Evolutionary conservation across 1,140 invertebrate genomes (phyloP), one percentile per base, ranked within the genome.

Genomic region (Ceratosolen fusciceps): DNA sequence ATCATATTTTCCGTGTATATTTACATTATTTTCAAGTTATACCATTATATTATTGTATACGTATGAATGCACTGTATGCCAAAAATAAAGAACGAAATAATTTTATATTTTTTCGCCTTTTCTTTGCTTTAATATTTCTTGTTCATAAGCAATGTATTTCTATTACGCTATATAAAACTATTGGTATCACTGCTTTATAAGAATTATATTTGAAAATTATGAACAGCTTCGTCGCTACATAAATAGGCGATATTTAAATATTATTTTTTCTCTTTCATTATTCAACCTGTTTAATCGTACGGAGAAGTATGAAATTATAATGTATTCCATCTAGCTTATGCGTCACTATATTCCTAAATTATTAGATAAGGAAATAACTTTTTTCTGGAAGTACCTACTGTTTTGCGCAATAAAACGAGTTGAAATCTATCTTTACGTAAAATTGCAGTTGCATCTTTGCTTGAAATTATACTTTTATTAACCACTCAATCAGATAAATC

Each of bases 11-110:
- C 80, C 83, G 80, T 83, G 72, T 43, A 70, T 85, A 85, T 85
- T 82, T 85, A 85, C 84, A 85, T 76, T 84, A 83, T 85, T 85
- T 83, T 83, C 84, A 84, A 83, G 79, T 82, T 74, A 80, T 73
- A 77, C 80, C 65, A 70, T 76, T 52, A n/a, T 73, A 77, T 82
- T 72, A 70, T 76, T 52, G 26, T 76, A 75, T 67, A 77, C 37
- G 68, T 77, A 80, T 80, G 74, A 80, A 82, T 82, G 74, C 81
- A 82, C 62, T 47, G 74, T 47, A 83, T 86, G 82, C 81, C 80
- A 82, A 79, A 84, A 84, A 83, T 83, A 75, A 81, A 83, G 80
- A 84, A 85, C 5, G 5, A 43, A 84, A 80, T 79, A 76, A 82
- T 80, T 70, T 82, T 56, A 60, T 80, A 31, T 19, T 72, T 43